Evolutionary conservation across 2,888 invertebrate genomes (phyloP).

Genomic region (Drosophila antonietae): DNA sequence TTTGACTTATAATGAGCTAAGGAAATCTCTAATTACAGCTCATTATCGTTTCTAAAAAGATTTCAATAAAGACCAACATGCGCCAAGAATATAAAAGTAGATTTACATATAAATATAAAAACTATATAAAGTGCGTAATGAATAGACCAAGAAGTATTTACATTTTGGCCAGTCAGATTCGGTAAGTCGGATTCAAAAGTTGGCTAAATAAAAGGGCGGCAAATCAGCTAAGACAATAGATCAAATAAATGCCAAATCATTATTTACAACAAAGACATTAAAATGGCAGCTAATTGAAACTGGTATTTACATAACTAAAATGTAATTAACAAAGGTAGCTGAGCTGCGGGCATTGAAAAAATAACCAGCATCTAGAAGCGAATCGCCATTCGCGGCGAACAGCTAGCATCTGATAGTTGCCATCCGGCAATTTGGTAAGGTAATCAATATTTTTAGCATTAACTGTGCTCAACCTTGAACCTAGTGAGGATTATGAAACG

Average conservation of each 20-base stretch:
- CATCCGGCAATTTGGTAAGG: slow-evolving; percentile 28
- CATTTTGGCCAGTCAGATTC: slow-evolving; percentile 12
- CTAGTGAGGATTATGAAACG: slow-evolving; percentile 41
- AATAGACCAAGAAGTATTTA: slow-evolving; percentile 6
- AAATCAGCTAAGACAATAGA: slow-evolving; percentile 30
- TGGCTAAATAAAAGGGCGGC: slow-evolving; percentile 17
- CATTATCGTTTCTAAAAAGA: not conserved
- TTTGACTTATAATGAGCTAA: not conserved
- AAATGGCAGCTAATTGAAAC: slow-evolving; percentile 68
- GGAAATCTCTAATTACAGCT: slow-evolving; percentile 2
- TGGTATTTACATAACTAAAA: slow-evolving; percentile 73
- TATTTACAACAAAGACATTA: slow-evolving; percentile 46
- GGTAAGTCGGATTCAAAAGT: slow-evolving; percentile 5
- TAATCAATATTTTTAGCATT: slow-evolving; percentile 74
- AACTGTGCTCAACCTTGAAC: slow-evolving; percentile 64
- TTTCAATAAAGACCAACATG: slow-evolving; percentile 9
- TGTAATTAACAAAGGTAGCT: slow-evolving; percentile 65
- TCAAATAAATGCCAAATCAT: slow-evolving; percentile 44
- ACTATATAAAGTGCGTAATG: slow-evolving; percentile 32
- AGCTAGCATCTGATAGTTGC: slow-evolving; percentile 13
- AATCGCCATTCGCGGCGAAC: slow-evolving; percentile 1
- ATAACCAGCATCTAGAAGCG: slow-evolving; percentile 12
- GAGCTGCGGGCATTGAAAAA: slow-evolving; percentile 34
- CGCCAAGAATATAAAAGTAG: not conserved
- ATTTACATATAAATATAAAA: slow-evolving; percentile 1